A percentile compares a stretch with the other conserved stretches of the same genome.
These are phyloP conservation scores for Limenitis camilla DNA, from an alignment of 2,888 invertebrate species.

Conservation along the genomic window DNA sequence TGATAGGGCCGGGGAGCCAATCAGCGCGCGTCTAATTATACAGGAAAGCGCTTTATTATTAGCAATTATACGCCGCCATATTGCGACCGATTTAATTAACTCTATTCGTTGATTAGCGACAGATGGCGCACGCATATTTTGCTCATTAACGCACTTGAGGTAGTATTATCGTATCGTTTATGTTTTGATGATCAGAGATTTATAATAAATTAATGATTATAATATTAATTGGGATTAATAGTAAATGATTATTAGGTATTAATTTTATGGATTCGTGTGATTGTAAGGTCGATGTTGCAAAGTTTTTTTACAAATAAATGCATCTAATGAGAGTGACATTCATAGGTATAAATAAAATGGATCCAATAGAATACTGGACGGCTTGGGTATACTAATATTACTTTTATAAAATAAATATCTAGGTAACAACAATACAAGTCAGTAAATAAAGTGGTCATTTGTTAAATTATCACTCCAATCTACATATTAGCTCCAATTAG, in stretches of 20 bases:
- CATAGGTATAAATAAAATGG: background rate
- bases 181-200: conserved; percentile 11
- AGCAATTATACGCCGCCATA: conserved; percentile 71
- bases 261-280: too few species aligned
- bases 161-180: conserved; percentile 14
- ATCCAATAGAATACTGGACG: too few species aligned
- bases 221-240: background rate
- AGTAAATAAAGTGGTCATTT: background rate
- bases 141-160: conserved; percentile 53
- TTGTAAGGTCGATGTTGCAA: too few species aligned
- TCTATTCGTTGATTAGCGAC: conserved; percentile 71
- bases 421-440: too few species aligned
- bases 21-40: conserved; percentile 69
- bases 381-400: too few species aligned
- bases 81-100: conserved; percentile 73
- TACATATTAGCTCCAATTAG: conserved; percentile 68
- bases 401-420: too few species aligned
- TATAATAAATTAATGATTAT: background rate
- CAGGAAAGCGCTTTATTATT: conserved; percentile 73
- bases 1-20: conserved; percentile 65
- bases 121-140: conserved; percentile 65
- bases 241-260: too few species aligned
- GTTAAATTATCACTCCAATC: conserved; percentile 9
- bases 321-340: too few species aligned
- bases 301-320: too few species aligned